Percentiles rank a stretch among this genome's conserved stretches.
Conservation (phyloP, 1,140 invertebrate genomes). For the Microplitis demolitor region DNA sequence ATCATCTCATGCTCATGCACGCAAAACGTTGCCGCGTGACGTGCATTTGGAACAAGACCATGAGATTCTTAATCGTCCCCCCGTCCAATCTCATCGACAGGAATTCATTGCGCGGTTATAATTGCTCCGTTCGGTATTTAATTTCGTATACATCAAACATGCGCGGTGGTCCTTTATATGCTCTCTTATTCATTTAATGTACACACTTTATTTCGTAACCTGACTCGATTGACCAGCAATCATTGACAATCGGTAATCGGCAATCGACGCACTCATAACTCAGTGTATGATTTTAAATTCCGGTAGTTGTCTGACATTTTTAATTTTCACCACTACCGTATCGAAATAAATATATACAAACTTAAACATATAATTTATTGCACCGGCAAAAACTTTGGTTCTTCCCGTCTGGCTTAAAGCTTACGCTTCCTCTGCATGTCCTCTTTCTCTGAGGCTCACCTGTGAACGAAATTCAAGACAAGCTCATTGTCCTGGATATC, state of each 20-base stretch:
- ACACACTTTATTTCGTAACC: not conserved
- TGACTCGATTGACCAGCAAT: not conserved
- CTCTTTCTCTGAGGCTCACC: too few species aligned
- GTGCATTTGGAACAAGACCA: constrained; percentile 48
- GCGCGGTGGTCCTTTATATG: constrained; percentile 9
- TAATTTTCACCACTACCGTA: not conserved
- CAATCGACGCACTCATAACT: not conserved
- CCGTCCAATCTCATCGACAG: constrained; percentile 19
- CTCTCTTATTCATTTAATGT: too few species aligned
- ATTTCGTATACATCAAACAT: not conserved
- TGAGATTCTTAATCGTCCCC: constrained; percentile 41
- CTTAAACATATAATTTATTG: too few species aligned
- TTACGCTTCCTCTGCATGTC: not conserved
- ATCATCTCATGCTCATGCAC: constrained; percentile 37
- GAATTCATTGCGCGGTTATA: constrained; percentile 13
- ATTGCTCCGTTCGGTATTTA: constrained; percentile 3
- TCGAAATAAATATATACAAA: not conserved
- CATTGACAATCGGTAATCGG: not conserved
- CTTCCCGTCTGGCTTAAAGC: too few species aligned
- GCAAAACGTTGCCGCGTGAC: constrained; percentile 52
- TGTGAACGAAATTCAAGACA: too few species aligned
- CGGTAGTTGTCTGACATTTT: constrained; percentile 5
- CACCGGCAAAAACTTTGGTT: too few species aligned
- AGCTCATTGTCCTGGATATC: not conserved
- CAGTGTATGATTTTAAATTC: not conserved